Base-by-base conservation (phyloP, 2,113 vertebrate genomes). In the Macquaria ambigua region DNA sequence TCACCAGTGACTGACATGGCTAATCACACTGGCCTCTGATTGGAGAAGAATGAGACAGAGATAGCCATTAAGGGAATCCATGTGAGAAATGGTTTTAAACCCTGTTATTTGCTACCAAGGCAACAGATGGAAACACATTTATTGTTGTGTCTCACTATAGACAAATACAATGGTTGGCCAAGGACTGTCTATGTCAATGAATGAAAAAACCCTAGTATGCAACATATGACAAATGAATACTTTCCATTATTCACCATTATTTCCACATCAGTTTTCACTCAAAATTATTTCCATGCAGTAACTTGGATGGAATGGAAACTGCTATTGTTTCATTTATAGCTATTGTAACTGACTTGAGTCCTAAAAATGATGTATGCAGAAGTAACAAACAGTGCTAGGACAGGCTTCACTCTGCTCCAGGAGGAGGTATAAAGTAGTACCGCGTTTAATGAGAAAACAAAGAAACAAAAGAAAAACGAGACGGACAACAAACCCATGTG, bases 61-160 rank as follows among this genome's bases (percentile, higher is more conserved):
- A 89, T 73, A 79, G 76, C 92, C 91, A 92, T 95, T 94, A 92
- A 85, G 86, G 83, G 92, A 92, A 93, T 88, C 92, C 88, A 89
- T 92, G 87, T 93, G 90, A 94, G 80, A 91, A 87, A 92, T 89
- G 66, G 43, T 81, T 90, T 86, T 89, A 90, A 92, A 95, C 81
- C 91, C 92, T 94, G 87, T 94, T 90, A 96, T 96, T 96, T 95
- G 94, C 93, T 95, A 89, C 94, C 94, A 92, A 92, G 95, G 94
- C 90, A 95, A 95, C 95, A 93, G 92, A 95, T 90, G 83, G 91
- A 87, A 85, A 88, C 67, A 82, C 75, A 85, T 87, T 91, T 90
- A 90, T 88, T 89, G 86, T 81, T 82, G 71, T 64, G 68, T 86
- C 80, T 87, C 53, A 53, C 83, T 62, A 79, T 34, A 37, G 48